Evolutionary conservation across 2,797 vertebrate genomes (phyloP).

Genomic region (Lacerta bilineata): DNA sequence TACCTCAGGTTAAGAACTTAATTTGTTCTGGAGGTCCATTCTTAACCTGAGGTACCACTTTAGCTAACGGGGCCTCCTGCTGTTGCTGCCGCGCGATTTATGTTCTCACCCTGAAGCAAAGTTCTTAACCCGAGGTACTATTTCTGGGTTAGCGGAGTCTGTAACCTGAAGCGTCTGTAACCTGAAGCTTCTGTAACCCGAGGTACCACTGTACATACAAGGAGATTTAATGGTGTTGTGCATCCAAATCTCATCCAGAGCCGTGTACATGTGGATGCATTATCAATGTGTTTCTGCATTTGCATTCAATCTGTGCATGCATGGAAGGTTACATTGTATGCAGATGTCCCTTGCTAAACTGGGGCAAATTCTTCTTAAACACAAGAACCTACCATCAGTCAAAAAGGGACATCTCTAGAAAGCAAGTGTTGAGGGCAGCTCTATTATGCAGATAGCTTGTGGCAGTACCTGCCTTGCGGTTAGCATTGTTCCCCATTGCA

Average conservation of each 20-base stretch:
- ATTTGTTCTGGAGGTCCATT: no score
- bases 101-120: no score
- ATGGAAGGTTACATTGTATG: conserved; percentile 10
- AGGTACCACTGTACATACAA: neutral
- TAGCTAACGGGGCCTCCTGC: no score
- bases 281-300: conserved; percentile 60
- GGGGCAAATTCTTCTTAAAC: neutral
- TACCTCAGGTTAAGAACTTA: no score
- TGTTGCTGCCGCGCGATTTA: no score
- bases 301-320: conserved; percentile 46
- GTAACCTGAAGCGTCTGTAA: no score
- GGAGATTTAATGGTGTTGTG: neutral
- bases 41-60: no score
- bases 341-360: neutral
- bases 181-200: no score
- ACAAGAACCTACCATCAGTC: neutral
- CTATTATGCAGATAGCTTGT: neutral
- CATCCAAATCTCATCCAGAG: neutral
- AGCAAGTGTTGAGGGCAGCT: neutral
- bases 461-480: conserved; percentile 5
- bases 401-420: conserved; percentile 15
- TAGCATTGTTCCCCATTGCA: neutral
- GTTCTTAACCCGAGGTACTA: no score
- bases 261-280: conserved; percentile 35
- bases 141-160: no score